A percentile compares a stretch with the other conserved stretches of the same genome.
These are phyloP conservation scores for Hiodon alosoides DNA, from an alignment of 2,113 vertebrate species.

Conservation along the genomic window DNA sequence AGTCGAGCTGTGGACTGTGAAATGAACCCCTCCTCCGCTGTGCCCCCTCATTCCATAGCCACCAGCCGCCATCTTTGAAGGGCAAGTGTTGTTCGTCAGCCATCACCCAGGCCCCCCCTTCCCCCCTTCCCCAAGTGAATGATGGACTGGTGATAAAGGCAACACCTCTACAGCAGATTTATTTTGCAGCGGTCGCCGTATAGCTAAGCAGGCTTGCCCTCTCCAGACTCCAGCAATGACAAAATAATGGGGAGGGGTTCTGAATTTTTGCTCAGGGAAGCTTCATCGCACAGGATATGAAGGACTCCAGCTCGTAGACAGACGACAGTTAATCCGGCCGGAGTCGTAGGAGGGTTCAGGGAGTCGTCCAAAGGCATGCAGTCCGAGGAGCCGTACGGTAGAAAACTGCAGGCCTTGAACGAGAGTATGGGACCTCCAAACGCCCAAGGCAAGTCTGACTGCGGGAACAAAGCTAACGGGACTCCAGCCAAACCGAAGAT, in stretches of 20 bases:
- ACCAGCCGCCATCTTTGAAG: constrained; percentile 41
- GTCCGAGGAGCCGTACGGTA: constrained; percentile 85
- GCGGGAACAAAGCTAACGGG: constrained; percentile 75
- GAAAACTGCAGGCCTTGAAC: constrained; percentile 86
- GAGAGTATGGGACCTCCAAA: constrained; percentile 76
- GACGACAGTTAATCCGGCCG: constrained; percentile 70
- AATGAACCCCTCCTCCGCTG: constrained; percentile 39
- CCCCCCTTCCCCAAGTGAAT: constrained; percentile 33
- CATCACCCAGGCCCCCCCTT: constrained; percentile 33
- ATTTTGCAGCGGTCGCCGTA: constrained; percentile 19
- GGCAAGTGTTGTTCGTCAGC: constrained; percentile 47
- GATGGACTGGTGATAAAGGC: constrained; percentile 50
- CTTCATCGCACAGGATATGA: constrained; percentile 69
- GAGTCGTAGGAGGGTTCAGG: constrained; percentile 68
- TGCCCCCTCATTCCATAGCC: constrained; percentile 38
- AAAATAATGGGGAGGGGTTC: constrained; percentile 56
- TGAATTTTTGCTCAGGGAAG: constrained; percentile 48
- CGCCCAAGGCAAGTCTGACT: constrained; percentile 69
- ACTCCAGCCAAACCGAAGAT: constrained; percentile 92
- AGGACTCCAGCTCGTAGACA: constrained; percentile 68
- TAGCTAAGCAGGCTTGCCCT: constrained; percentile 31
- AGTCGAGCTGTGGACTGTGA: constrained; percentile 45
- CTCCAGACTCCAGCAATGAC: constrained; percentile 43
- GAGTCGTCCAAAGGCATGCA: constrained; percentile 81
- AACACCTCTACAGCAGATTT: constrained; percentile 20